phyloP scores from a whole-genome alignment of 37 sponge, comb jelly and placozoan species.

The Beroe forskalii region DNA sequence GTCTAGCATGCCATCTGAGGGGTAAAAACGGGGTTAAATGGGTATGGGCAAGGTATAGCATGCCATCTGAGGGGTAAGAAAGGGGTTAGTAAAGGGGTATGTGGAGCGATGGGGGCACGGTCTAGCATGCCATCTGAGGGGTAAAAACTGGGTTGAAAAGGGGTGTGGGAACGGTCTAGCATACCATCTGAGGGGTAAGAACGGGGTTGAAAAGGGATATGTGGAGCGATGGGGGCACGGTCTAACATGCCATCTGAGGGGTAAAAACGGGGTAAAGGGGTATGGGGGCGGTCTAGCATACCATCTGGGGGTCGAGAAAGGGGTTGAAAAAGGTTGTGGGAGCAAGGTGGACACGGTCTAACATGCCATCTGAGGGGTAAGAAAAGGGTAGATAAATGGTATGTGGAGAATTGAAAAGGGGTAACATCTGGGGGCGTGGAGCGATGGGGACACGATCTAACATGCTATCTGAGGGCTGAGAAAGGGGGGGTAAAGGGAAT shows the following conservation, averaged over 20 bases:
- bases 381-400: background rate
- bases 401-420: no score
- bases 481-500: no score
- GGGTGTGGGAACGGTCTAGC: no score
- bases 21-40: background rate
- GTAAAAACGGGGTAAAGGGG: background rate
- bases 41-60: background rate
- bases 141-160: no score
- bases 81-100: no score
- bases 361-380: conserved; percentile 26
- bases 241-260: conserved; percentile 41
- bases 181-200: no score
- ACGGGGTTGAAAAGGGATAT: conserved; percentile 1
- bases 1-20: conserved; percentile 34
- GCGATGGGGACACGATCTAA: conserved; percentile 21
- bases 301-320: no score
- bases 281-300: no score
- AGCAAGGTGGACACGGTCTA: conserved; percentile 18
- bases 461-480: conserved; percentile 30
- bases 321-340: background rate
- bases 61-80: no score
- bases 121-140: conserved; percentile 10
- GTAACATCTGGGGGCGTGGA: background rate
- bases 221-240: conserved; percentile 11
- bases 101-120: background rate